These are phyloP conservation scores for Chamaea fasciata DNA, from an alignment of 2,113 vertebrate species.

Conservation along the genomic window DNA sequence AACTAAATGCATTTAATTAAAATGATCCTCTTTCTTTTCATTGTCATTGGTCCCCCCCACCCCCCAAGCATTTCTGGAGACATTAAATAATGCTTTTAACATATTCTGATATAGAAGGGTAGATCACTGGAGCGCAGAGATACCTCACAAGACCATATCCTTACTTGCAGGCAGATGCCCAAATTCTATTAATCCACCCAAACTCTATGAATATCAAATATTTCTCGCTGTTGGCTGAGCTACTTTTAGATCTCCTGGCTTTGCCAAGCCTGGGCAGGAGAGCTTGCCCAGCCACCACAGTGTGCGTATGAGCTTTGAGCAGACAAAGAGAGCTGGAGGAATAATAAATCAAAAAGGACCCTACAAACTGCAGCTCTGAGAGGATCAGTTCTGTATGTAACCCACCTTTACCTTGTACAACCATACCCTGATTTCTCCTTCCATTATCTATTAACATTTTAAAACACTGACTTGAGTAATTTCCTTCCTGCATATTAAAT, in stretches of 20 bases:
- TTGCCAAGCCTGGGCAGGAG: background rate
- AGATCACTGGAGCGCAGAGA: background rate
- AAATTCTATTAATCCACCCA: background rate
- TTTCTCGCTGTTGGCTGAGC: background rate
- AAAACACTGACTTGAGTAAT: background rate
- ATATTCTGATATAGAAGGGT: background rate
- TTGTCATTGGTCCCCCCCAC: background rate
- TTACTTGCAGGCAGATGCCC: background rate
- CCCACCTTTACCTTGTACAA: background rate
- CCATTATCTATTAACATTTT: background rate
- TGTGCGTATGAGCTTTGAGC: background rate
- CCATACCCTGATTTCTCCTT: background rate
- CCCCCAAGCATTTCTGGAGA: background rate
- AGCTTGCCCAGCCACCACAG: background rate
- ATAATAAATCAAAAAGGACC: background rate
- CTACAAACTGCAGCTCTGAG: background rate
- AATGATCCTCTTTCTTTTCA: background rate
- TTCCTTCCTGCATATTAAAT: background rate
- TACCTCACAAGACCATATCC: background rate
- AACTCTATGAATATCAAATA: background rate
- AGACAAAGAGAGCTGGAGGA: background rate
- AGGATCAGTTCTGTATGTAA: background rate
- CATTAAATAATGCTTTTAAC: background rate
- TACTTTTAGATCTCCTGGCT: background rate
- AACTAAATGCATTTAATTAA: background rate